Evolutionary conservation across 2,888 invertebrate species (phyloP), one percentile per base, ranked within the genome.

Genomic region (Nymphalis urticae): DNA sequence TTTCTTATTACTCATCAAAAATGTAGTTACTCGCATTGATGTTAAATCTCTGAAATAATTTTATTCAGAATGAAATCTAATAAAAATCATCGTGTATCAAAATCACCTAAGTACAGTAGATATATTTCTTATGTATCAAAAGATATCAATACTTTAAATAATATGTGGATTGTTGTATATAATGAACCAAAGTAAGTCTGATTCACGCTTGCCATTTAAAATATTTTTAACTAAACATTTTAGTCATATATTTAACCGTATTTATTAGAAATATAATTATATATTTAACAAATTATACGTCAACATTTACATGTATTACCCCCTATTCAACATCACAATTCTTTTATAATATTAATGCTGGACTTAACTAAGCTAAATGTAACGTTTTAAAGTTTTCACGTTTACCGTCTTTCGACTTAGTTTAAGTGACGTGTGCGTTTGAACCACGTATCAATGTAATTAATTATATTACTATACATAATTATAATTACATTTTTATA

Each of bases 261-360:
- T 73, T 73, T 78, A 85, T 86, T 84, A 84, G 78, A 82, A 82
- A 84, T 85, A 84, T 83, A 80, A 82, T 86, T 85, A 88, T 86
- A 87, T 80, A 79, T 79, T 79, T 81, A 85, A 89, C 87, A 88
- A 90, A 90, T 89, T 83, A 87, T 87, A 85, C 78, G 77, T 85
- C 85, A 90, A 90, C 88, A 85, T 88, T 87, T 80, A 86, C 86
- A 81, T 85, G 87, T 86, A 82, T 85, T 84, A 88, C 83, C 82
- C 82, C 83, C 86, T 90, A 90, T 80, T 88, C 85, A 88, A 90
- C 89, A 92, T 92, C 92, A 92, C 92, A 92, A 85, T 92, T 81
- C 82, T 86, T 86, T 86, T 87, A 88, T 82, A 88, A 89, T 82
- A 85, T 85, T 83, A 73, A 85, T 81, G 82, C 81, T 82, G 84